phyloP scores from a whole-genome alignment of 2,888 invertebrate genomes.

The Athrips mouffetella region DNA sequence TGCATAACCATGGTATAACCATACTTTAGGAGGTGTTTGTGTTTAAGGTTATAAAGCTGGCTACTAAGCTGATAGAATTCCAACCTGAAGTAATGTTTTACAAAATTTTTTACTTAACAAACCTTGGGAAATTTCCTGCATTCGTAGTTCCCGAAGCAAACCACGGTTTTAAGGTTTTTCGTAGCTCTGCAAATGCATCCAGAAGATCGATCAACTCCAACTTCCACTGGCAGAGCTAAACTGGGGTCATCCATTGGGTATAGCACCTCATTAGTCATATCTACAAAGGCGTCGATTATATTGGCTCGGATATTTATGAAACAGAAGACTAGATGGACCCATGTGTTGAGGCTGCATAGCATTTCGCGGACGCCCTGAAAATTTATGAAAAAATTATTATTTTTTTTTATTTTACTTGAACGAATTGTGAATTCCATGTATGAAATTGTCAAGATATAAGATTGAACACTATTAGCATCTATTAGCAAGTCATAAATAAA shows the following conservation, averaged over 20 bases:
- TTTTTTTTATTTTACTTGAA: neutral
- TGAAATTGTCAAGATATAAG: too few species aligned
- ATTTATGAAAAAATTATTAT: neutral
- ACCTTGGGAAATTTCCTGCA: slow-evolving; percentile 73
- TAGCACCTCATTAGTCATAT: slow-evolving; percentile 41
- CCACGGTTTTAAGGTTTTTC: slow-evolving; percentile 43
- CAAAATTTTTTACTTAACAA: slow-evolving; percentile 9
- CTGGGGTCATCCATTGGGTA: slow-evolving; percentile 40
- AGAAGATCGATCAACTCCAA: slow-evolving; percentile 53
- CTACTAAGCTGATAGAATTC: too few species aligned
- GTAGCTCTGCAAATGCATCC: slow-evolving; percentile 75
- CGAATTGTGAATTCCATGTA: neutral
- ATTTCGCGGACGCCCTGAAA: slow-evolving; percentile 38
- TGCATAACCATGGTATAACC: neutral
- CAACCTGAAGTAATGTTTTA: too few species aligned
- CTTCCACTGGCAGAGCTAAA: slow-evolving; percentile 47
- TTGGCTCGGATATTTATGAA: slow-evolving; percentile 49
- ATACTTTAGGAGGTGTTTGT: too few species aligned
- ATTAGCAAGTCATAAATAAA: too few species aligned
- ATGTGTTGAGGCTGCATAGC: slow-evolving; percentile 49
- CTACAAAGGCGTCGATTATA: slow-evolving; percentile 49
- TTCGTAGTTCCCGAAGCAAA: slow-evolving; percentile 75
- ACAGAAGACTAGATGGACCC: slow-evolving; percentile 58
- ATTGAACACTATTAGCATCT: too few species aligned
- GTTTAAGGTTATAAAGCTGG: too few species aligned